These are phyloP conservation scores for Pentamera pediparva DNA, from an alignment of 53 echinoderm and acorn worm species.

Conservation along the genomic window DNA sequence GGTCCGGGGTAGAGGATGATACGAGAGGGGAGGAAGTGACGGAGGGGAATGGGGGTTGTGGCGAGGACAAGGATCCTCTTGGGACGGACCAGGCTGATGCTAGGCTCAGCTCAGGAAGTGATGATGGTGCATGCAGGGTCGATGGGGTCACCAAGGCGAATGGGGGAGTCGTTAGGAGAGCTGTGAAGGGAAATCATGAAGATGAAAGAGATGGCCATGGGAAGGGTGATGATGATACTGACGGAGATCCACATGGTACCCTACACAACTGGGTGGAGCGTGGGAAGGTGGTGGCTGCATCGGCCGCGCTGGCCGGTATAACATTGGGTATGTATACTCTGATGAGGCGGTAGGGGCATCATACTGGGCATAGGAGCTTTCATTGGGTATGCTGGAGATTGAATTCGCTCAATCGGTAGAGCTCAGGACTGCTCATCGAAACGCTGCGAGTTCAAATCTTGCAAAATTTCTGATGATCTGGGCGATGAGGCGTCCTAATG, in stretches of 20 bases:
- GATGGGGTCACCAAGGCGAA: too few species aligned
- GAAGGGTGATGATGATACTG: background rate
- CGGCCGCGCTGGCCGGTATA: slow-evolving; percentile 13
- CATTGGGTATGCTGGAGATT: too few species aligned
- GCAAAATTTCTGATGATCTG: too few species aligned
- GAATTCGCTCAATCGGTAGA: too few species aligned
- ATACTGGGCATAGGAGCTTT: too few species aligned
- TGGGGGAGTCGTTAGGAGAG: background rate
- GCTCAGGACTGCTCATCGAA: too few species aligned
- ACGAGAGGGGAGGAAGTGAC: background rate
- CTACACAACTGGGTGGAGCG: background rate
- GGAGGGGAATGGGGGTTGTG: background rate
- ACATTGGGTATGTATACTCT: slow-evolving; percentile 15
- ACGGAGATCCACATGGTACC: background rate
- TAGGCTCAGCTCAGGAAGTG: background rate
- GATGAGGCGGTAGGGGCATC: slow-evolving; percentile 21
- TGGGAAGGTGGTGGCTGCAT: background rate
- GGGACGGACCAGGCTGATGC: too few species aligned
- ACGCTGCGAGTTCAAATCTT: too few species aligned
- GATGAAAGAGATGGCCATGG: background rate
- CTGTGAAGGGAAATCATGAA: background rate
- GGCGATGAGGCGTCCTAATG: too few species aligned
- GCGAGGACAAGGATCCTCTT: too few species aligned
- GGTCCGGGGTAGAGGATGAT: background rate
- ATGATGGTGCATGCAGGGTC: background rate